Percentiles rank a stretch among this genome's conserved stretches.
Conservation (phyloP, 2,888 invertebrate genomes). For the Thecocarcelia acutangulata region DNA sequence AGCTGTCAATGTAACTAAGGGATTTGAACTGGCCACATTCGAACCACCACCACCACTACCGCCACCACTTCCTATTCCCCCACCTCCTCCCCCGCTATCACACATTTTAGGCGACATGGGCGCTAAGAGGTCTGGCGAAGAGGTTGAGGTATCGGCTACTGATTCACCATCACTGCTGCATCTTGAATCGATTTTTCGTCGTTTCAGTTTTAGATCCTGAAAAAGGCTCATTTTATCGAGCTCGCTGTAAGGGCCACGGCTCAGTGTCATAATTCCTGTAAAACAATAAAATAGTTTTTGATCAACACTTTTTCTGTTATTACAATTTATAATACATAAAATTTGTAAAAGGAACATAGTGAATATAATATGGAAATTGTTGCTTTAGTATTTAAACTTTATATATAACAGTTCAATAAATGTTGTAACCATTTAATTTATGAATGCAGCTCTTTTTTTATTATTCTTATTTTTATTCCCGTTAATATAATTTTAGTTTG, state of each 20-base stretch:
- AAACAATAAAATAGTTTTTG: constrained; percentile 30
- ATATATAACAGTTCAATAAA: no score
- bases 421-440: no score
- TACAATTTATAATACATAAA: neutral
- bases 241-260: constrained; percentile 96
- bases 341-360: no score
- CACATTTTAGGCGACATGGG: constrained; percentile 92
- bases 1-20: constrained; percentile 73
- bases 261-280: constrained; percentile 97
- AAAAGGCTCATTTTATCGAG: constrained; percentile 99
- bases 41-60: constrained; percentile 49
- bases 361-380: no score
- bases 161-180: constrained; percentile 98
- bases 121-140: constrained; percentile 92
- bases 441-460: no score
- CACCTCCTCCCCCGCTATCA: constrained; percentile 78
- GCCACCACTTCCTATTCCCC: constrained; percentile 61
- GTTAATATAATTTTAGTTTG: no score
- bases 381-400: no score
- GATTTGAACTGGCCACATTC: constrained; percentile 67
- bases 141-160: constrained; percentile 95
- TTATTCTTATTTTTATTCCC: no score
- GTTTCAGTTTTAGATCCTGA: constrained; percentile 98
- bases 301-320: neutral
- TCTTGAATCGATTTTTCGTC: constrained; percentile 98